These are phyloP conservation scores for Fopius arisanus DNA, from an alignment of 1,140 invertebrate genomes.

Conservation along the genomic window DNA sequence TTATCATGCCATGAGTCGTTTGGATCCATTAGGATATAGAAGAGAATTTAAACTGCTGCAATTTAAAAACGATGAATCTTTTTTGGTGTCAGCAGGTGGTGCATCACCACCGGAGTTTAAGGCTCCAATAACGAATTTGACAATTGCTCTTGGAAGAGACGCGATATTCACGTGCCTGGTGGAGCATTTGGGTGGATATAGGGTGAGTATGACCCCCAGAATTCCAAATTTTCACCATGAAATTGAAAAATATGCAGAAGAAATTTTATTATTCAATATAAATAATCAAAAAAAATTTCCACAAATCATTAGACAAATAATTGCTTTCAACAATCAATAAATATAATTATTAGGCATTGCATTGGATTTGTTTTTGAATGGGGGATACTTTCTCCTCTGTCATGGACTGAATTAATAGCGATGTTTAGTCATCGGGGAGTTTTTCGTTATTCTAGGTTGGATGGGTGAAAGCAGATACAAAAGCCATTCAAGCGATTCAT, in stretches of 20 bases:
- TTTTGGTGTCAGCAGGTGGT: constrained; percentile 60
- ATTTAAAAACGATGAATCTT: constrained; percentile 18
- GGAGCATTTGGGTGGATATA: constrained; percentile 86
- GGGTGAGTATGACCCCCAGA: constrained; percentile 74
- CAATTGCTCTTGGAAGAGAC: constrained; percentile 83
- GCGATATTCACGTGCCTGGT: constrained; percentile 88
- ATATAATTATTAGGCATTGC: not conserved
- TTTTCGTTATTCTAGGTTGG: constrained; percentile 72
- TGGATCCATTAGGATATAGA: not conserved
- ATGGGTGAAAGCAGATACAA: constrained; percentile 88
- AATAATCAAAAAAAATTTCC: no score
- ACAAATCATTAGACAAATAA: no score
- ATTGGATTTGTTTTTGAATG: not conserved
- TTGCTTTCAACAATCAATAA: not conserved
- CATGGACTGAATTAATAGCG: not conserved
- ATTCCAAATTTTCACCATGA: no score
- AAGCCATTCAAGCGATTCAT: constrained; percentile 87
- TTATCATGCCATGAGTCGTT: no score
- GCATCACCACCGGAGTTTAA: constrained; percentile 86
- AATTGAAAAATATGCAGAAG: no score
- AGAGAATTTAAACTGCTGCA: not conserved
- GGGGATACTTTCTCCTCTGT: not conserved
- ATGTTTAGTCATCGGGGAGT: not conserved
- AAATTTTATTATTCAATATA: no score
- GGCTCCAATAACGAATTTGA: constrained; percentile 83